Evolutionary conservation across 2,113 vertebrate species (phyloP).

Genomic region (Elaphurus davidianus): DNA sequence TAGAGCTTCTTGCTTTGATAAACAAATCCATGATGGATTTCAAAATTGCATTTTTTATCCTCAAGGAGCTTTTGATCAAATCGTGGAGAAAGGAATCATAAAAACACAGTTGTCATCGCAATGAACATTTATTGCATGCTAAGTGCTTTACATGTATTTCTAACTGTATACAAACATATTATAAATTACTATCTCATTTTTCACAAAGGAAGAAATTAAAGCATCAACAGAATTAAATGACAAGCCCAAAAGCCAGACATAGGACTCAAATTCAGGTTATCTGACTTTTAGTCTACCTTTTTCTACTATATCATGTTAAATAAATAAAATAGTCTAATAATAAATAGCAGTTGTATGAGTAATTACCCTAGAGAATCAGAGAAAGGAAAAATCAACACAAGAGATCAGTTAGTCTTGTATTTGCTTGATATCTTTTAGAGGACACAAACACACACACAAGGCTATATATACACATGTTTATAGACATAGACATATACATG

Average conservation of each 20-base stretch:
- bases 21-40: not conserved
- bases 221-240: not conserved
- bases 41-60: not conserved
- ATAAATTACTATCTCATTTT: not conserved
- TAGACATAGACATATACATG: not conserved
- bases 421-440: not conserved
- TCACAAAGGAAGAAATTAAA: not conserved
- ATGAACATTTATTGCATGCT: not conserved
- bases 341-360: not conserved
- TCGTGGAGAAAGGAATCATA: not conserved
- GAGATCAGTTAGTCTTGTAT: not conserved
- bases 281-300: not conserved
- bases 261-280: not conserved
- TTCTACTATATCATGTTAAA: not conserved
- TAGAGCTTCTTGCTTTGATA: not conserved
- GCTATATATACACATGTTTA: not conserved
- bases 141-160: not conserved
- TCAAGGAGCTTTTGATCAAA: not conserved
- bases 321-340: conserved; percentile 3
- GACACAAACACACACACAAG: not conserved
- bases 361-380: not conserved
- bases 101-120: not conserved
- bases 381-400: not conserved
- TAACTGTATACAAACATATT: not conserved
- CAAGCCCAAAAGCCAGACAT: not conserved